These are phyloP conservation scores for Synanthedon tipuliformis DNA, from an alignment of 2,888 invertebrate genomes.

Conservation along the genomic window DNA sequence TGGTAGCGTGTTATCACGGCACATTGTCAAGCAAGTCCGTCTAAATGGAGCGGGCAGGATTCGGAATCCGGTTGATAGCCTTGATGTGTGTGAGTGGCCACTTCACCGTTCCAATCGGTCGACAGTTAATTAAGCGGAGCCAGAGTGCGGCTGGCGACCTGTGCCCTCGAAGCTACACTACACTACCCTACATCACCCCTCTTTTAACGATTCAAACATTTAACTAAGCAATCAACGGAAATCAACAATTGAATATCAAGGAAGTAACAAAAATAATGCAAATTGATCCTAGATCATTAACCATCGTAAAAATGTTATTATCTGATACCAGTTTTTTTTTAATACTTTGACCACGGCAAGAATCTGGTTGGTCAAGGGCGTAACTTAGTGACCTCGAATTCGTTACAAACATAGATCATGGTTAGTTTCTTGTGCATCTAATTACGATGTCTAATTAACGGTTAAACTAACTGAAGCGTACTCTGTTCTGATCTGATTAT, in stretches of 20 bases:
- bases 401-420: slow-evolving; percentile 22
- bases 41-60: slow-evolving; percentile 62
- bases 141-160: slow-evolving; percentile 22
- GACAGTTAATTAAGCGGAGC: slow-evolving; percentile 50
- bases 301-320: slow-evolving; percentile 7
- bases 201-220: not conserved
- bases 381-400: slow-evolving; percentile 33
- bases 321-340: slow-evolving; percentile 20
- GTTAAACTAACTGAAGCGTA: slow-evolving; percentile 7
- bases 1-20: slow-evolving; percentile 18
- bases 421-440: slow-evolving; percentile 24
- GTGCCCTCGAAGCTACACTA: slow-evolving; percentile 1
- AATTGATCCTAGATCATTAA: not conserved
- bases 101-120: slow-evolving; percentile 62
- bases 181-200: not conserved
- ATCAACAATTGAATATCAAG: not conserved
- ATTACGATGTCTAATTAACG: slow-evolving; percentile 32
- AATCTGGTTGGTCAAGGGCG: slow-evolving; percentile 51
- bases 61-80: slow-evolving; percentile 65
- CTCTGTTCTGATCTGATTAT: not conserved
- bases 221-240: too few species aligned
- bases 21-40: slow-evolving; percentile 49
- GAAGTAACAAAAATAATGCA: not conserved
- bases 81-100: slow-evolving; percentile 60
- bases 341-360: slow-evolving; percentile 37